Conservation (phyloP, 2,888 invertebrate genomes). For the Ceramica pisi region DNA sequence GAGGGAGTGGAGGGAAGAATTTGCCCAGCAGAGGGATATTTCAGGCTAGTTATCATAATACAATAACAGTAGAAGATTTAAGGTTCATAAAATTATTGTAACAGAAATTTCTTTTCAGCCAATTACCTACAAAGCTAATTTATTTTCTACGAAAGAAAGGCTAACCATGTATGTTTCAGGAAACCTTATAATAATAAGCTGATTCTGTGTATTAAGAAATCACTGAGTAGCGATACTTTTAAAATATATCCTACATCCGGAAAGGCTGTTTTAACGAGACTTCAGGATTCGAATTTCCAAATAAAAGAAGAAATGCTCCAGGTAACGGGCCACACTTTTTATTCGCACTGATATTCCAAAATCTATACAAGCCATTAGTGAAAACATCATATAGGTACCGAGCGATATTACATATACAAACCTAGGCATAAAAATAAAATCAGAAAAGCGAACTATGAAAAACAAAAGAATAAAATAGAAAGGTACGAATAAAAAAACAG, state of each 20-base stretch:
- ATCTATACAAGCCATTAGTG: constrained; percentile 38
- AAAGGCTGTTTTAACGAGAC: too few species aligned
- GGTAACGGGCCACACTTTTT: background rate
- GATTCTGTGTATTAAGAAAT: constrained; percentile 15
- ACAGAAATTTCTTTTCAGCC: constrained; percentile 14
- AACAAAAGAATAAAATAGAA: constrained; percentile 44
- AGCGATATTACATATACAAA: background rate
- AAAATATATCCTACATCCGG: too few species aligned
- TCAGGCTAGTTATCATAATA: too few species aligned
- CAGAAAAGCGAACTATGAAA: constrained; percentile 10
- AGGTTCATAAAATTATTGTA: constrained; percentile 1
- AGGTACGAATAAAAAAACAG: constrained; percentile 18
- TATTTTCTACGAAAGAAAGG: constrained; percentile 22
- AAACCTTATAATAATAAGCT: background rate
- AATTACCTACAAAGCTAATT: constrained; percentile 14
- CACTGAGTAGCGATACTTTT: background rate
- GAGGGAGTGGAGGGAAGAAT: too few species aligned
- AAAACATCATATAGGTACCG: constrained; percentile 29
- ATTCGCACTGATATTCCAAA: background rate
- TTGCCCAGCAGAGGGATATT: too few species aligned
- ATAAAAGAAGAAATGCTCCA: background rate
- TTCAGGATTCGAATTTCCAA: background rate
- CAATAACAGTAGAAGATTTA: background rate
- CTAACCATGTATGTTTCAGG: constrained; percentile 1
- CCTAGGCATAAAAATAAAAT: constrained; percentile 6